These are phyloP conservation scores for Lordiphosa fenestrarum DNA, from an alignment of 2,888 invertebrate genomes.

Conservation along the genomic window DNA sequence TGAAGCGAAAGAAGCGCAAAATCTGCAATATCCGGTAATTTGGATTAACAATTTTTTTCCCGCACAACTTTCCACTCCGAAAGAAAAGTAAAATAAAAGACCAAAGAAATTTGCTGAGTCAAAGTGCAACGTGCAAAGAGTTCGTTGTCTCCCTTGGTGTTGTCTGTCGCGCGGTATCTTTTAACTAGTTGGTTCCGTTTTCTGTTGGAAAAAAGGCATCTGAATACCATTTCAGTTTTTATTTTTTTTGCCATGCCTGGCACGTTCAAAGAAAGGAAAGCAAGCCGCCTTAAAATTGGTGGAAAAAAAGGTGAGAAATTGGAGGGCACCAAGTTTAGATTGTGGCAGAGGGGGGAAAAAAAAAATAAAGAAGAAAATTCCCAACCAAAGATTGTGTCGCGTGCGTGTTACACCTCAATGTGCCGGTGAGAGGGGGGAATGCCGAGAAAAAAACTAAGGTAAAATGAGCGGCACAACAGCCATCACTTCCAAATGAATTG, in stretches of 20 bases:
- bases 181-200: constrained; percentile 54
- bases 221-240: constrained; percentile 7
- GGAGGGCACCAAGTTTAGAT: constrained; percentile 14
- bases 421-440: no score
- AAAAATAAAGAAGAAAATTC: not conserved
- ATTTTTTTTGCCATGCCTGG: constrained; percentile 2
- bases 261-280: constrained; percentile 11
- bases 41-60: constrained; percentile 19
- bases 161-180: constrained; percentile 20
- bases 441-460: no score
- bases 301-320: constrained; percentile 10
- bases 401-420: no score
- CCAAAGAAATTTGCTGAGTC: constrained; percentile 42
- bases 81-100: constrained; percentile 13
- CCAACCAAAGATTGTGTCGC: constrained; percentile 4
- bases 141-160: constrained; percentile 7
- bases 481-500: constrained; percentile 30
- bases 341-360: not conserved
- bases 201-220: constrained; percentile 20
- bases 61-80: constrained; percentile 6
- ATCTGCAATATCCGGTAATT: constrained; percentile 64
- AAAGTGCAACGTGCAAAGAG: constrained; percentile 20
- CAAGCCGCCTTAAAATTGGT: constrained; percentile 9
- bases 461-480: no score
- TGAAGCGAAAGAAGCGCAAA: constrained; percentile 38